Percentiles rank a stretch among this genome's conserved stretches.
Conservation (phyloP, 2,797 vertebrate species). For the Gallirallus australis region DNA sequence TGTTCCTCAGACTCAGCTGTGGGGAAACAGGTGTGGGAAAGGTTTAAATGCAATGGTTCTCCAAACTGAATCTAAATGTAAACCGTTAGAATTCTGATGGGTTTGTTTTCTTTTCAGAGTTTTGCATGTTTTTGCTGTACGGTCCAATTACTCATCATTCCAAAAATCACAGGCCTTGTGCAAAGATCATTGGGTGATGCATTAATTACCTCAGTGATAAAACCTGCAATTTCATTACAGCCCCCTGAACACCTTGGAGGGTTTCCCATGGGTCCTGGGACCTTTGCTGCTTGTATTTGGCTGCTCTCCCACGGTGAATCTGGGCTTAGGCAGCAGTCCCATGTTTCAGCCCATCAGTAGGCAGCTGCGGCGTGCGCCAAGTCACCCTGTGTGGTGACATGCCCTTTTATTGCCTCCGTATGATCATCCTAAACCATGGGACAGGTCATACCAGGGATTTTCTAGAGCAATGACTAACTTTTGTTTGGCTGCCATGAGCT, state of each 20-base stretch:
- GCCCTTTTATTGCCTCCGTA: background rate
- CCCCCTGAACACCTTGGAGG: background rate
- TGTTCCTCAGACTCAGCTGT: slow-evolving; percentile 7
- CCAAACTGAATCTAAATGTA: background rate
- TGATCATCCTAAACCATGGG: background rate
- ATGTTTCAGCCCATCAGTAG: fast-evolving
- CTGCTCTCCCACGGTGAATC: background rate
- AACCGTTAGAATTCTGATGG: background rate
- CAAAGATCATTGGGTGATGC: background rate
- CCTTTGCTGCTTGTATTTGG: background rate
- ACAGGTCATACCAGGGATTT: background rate
- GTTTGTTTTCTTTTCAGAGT: background rate
- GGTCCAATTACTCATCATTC: background rate
- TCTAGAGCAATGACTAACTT: background rate
- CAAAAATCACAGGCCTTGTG: background rate
- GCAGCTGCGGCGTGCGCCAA: fast-evolving
- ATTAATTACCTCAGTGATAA: background rate
- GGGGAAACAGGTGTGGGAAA: slow-evolving; percentile 23
- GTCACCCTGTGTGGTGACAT: background rate
- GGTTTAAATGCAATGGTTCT: background rate
- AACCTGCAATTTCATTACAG: background rate
- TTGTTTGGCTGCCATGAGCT: background rate
- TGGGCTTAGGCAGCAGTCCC: background rate
- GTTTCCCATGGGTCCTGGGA: background rate
- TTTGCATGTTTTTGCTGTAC: background rate